A percentile compares a stretch with the other conserved stretches of the same genome.
phyloP scores from a whole-genome alignment of 37 sponge, comb jelly and placozoan species.

The Amphimedon queenslandica region DNA sequence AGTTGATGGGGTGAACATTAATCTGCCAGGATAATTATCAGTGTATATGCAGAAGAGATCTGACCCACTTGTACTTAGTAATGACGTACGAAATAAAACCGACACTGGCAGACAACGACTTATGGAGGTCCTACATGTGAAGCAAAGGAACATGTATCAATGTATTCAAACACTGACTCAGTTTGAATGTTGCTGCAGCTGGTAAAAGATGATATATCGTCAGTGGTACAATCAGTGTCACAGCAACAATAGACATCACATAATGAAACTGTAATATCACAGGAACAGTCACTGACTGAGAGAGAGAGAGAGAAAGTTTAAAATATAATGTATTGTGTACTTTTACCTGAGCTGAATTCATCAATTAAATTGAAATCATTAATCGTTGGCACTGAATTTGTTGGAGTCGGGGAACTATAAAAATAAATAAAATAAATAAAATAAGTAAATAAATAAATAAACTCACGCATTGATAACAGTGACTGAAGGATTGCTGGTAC shows the following conservation, averaged over 20 bases:
- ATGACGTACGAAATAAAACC: neutral
- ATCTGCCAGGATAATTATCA: constrained; percentile 5
- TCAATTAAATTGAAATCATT: too few species aligned
- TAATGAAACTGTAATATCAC: neutral
- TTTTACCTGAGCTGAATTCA: too few species aligned
- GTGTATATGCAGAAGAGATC: neutral
- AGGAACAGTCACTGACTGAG: neutral
- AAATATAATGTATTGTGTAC: neutral
- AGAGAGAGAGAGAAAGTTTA: neutral
- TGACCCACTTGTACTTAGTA: neutral
- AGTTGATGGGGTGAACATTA: neutral
- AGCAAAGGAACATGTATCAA: neutral
- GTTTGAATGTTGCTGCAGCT: neutral
- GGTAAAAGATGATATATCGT: neutral
- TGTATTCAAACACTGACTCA: neutral
- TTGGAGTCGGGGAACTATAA: too few species aligned
- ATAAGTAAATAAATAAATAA: neutral
- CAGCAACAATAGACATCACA: constrained; percentile 5
- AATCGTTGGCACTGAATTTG: too few species aligned
- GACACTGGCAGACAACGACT: neutral
- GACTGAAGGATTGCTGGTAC: neutral
- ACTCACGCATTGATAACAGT: neutral
- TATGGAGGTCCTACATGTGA: neutral
- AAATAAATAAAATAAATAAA: neutral
- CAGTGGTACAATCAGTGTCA: neutral